Evolutionary conservation across 2,888 invertebrate genomes (phyloP), one percentile per base, ranked within the genome.

Genomic region (Drosophila quinaria): DNA sequence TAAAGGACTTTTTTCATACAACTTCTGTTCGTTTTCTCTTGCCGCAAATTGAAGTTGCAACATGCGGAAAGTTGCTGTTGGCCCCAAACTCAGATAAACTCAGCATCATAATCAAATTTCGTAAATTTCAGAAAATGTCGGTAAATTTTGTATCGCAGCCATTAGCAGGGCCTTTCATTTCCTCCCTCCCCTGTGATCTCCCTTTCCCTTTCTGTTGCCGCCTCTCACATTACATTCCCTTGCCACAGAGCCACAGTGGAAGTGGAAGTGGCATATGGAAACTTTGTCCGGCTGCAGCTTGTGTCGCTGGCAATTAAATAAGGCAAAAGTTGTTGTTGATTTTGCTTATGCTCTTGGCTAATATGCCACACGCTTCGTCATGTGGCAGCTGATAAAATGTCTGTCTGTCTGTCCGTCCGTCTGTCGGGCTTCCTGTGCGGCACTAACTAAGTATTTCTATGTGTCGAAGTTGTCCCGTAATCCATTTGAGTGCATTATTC

Each of bases 281-380:
- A 78, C 64, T 80, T 80, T 66, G 70, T 65, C 54, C 54, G 70
- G 54, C 47, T 74, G 33, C 49, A 60, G 37, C 39, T 74, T 41
- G 56, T 74, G 78, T 78, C 77, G 72, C 29, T 71, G 63, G 56
- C 81, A 78, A 78, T 78, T 80, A 78, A 69, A 77, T 72, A 54
- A 58, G 72, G 56, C 80, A 79, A 70, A 70, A 76, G 69, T 74
- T 76, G 64, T 44, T 50, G 39, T 22, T 41, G 29, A 22, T 25
- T 17, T 15, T 49, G 19, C 33, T 19, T 3, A 19, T n/a, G 41
- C 41, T 55, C 31, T 31, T 69, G 59, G 60, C 78, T 73, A 60
- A 78, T 54, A 54, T 68, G 54, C 73, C 68, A 70, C 58, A 70
- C 33, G 44, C 50, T 42, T n/a, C 51, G 17, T 29, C 51, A 42